Base-by-base conservation (phyloP, 2,113 vertebrate species). In the Sterrhoptilus dennistouni region DNA sequence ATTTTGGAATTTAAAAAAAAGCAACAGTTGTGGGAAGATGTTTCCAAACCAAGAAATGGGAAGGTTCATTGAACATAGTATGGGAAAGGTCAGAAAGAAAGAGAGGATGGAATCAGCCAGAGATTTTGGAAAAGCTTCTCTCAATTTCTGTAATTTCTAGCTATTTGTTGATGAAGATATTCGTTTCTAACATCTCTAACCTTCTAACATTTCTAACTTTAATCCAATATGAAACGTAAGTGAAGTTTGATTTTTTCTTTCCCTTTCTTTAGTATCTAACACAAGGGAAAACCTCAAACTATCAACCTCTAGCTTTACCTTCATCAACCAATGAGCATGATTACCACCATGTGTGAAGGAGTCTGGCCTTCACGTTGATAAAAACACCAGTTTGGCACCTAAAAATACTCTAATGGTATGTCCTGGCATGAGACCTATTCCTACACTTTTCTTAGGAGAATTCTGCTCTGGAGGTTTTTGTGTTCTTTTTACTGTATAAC, bases 81-180 rank as follows among this genome's bases (percentile, higher is more conserved):
- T 91, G 60, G 85, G 91, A 92, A 86, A 96, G 91, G 95, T 95
- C 94, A 96, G 86, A 86, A 66, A 86, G 54, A 79, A 88, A 89
- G 35, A 66, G 40, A 83, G 44, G 19, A 54, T 36, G 7, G 52
- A 86, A 88, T 47, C 35, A 79, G 50, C 64, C 61, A 92, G 65
- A 81, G 28, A 76, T 74, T 88, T 83, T 82, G 76, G 63, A 33
- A 72, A 69, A 70, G 4, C 21, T 57, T 79, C 35, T 61, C 29
- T 77, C 52, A 11, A 12, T 54, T 66, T 85, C 65, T 89, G 66
- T n/a, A 9, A 35, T 80, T 80, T 87, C 24, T 59, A 81, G 52
- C 29, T 47, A 52, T 77, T 93, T 70, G 6, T 83, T 95, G 76
- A 76, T 10, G 1, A 74, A 63, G 8, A 44, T 54, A 74, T 5